Evolutionary conservation across 2,113 vertebrate genomes (phyloP), one percentile per base, ranked within the genome.

Genomic region (Corythornis cristatus): DNA sequence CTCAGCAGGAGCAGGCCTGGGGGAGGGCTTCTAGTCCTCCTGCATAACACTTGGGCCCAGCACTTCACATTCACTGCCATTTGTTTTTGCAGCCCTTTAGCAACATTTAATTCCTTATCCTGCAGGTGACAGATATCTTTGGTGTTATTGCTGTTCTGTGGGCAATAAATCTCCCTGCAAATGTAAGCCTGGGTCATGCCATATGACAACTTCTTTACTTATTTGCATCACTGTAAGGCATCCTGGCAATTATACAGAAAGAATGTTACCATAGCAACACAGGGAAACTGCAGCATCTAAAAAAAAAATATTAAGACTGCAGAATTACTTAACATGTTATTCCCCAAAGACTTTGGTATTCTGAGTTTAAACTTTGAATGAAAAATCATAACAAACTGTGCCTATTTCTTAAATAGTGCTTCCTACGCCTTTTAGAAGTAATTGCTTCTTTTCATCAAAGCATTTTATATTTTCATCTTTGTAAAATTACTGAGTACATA

Each of bases 281-380:
- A 86, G 45, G 72, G 89, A 93, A 91, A 96, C 84, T 72, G 94
- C 95, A 83, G 85, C 88, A 89, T 89, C 84, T 87, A 64, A 89
- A 95, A 95, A 89, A 95, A 86, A 94, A 95, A 84, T 75, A 78
- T 71, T 42, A 88, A 92, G 78, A 89, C 89, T 3, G 22, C 88
- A 88, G 88, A 89, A 93, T 92, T 93, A 83, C 94, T 95, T 94
- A 96, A 93, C 88, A 83, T 95, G 82, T 94, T 94, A 82, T 85
- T 91, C 81, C 66, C 91, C 74, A 71, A 66, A 73, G 85, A 64
- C 60, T 80, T 88, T 1, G 4, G 58, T 75, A 86, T 73, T 93
- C 79, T 13, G 37, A 86, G 68, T 68, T 96, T 89, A 95, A 93
- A 92, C 68, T 91, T 85, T 85, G n/a, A 67, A 74, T 1, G 5